These are phyloP conservation scores for Enteromius paludinosus DNA, from an alignment of 2,797 vertebrate species.

Conservation along the genomic window DNA sequence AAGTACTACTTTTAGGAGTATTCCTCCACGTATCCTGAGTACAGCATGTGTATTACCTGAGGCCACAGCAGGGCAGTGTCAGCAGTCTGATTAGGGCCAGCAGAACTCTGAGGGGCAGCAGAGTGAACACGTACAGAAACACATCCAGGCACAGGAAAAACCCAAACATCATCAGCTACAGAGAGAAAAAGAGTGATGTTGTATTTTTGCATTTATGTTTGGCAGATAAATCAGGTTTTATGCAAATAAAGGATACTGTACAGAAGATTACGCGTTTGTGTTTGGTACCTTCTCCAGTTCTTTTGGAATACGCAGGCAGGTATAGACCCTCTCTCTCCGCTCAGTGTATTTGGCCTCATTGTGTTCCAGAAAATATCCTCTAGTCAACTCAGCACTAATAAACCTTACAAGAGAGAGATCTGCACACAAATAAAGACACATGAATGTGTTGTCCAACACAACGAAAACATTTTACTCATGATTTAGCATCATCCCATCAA, in stretches of 20 bases:
- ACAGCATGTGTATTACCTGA: constrained; percentile 79
- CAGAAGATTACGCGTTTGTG: not conserved
- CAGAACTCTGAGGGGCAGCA: constrained; percentile 92
- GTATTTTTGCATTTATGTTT: not conserved
- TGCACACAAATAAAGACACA: constrained; percentile 62
- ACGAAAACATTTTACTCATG: constrained; percentile 40
- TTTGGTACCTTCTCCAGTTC: constrained; percentile 93
- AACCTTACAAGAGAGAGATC: constrained; percentile 93
- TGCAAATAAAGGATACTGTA: not conserved
- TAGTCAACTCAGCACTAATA: constrained; percentile 93
- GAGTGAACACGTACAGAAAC: constrained; percentile 97
- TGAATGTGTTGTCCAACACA: constrained; percentile 30
- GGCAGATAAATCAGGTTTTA: not conserved
- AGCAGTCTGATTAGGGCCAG: constrained; percentile 90
- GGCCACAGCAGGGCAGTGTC: constrained; percentile 92
- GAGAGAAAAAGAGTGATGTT: not conserved
- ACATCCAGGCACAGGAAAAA: constrained; percentile 98
- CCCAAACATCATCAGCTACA: constrained; percentile 95
- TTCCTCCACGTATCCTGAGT: not conserved
- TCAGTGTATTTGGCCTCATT: constrained; percentile 99
- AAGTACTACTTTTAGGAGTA: not conserved
- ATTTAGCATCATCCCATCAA: constrained; percentile 22
- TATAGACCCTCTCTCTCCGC: constrained; percentile 95
- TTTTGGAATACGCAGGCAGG: constrained; percentile 96
- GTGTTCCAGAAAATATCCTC: constrained; percentile 98